Conservation (phyloP, 2,113 vertebrate genomes). For the Felis chaus region DNA sequence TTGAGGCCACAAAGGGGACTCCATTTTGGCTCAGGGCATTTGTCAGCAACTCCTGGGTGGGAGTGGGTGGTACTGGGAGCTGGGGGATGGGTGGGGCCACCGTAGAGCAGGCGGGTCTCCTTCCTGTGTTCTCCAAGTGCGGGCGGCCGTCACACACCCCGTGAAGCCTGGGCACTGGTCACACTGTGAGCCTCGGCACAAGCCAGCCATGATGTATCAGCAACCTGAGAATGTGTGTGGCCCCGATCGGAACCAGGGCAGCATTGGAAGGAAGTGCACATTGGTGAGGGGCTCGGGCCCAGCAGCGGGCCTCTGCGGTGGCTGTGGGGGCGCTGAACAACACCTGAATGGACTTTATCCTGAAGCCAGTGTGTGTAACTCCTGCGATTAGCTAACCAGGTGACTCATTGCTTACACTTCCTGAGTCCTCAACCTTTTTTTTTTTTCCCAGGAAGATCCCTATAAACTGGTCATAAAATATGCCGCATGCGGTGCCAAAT, state of each 20-base stretch:
- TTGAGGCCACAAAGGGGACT: neutral
- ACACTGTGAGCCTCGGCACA: neutral
- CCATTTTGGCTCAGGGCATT: neutral
- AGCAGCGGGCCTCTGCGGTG: neutral
- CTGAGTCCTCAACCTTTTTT: neutral
- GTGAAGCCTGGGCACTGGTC: neutral
- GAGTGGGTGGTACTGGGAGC: neutral
- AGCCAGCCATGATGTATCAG: too few relatives aligned
- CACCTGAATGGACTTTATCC: constrained; percentile 47
- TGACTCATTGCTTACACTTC: constrained; percentile 59
- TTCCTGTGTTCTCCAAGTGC: too few relatives aligned
- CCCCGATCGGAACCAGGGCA: accelerated
- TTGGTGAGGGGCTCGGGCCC: neutral
- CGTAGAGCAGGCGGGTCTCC: neutral
- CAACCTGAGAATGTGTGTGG: too few relatives aligned
- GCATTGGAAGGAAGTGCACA: accelerated
- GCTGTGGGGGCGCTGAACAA: neutral
- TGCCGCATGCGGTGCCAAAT: constrained; percentile 1
- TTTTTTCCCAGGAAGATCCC: neutral
- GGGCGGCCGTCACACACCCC: accelerated
- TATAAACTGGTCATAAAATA: constrained; percentile 42
- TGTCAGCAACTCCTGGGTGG: neutral
- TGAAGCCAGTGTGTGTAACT: constrained; percentile 64
- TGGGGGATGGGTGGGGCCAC: neutral
- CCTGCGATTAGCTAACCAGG: constrained; percentile 20